Evolutionary conservation across 2,797 vertebrate species (phyloP).

Genomic region (Ctenopoma kingsleyae): DNA sequence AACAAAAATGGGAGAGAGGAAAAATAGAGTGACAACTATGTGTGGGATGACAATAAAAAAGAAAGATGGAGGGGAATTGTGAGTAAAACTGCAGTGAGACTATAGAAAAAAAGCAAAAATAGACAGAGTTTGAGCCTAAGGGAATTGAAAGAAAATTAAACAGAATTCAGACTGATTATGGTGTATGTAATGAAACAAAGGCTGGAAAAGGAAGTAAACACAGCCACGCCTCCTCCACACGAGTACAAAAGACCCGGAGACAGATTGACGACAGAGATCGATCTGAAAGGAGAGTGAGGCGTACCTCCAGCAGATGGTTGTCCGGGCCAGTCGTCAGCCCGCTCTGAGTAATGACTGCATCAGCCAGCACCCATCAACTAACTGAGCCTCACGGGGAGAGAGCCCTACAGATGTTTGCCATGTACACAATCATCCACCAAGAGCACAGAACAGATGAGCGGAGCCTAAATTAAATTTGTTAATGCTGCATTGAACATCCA

Average conservation of each 20-base stretch:
- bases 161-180: background rate
- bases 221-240: conserved; percentile 7
- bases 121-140: background rate
- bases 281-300: conserved; percentile 76
- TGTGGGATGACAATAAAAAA: background rate
- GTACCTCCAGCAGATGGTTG: conserved; percentile 82
- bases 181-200: conserved; percentile 14
- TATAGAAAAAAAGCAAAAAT: conserved; percentile 9
- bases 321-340: conserved; percentile 63
- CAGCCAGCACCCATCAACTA: conserved; percentile 63
- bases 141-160: background rate
- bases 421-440: conserved; percentile 62
- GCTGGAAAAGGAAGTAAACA: conserved; percentile 30
- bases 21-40: background rate
- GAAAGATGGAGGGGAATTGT: conserved; percentile 11
- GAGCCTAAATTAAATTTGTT: conserved; percentile 71
- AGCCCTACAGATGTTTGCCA: conserved; percentile 78
- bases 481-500: conserved; percentile 64
- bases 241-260: conserved; percentile 55
- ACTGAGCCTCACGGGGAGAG: conserved; percentile 60
- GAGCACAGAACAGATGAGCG: conserved; percentile 66
- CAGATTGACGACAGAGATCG: conserved; percentile 78
- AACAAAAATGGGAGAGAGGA: background rate
- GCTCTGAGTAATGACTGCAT: conserved; percentile 78
- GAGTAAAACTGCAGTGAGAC: conserved; percentile 7